Conservation (phyloP, 1,140 invertebrate species). For the Amyelois transitella region DNA sequence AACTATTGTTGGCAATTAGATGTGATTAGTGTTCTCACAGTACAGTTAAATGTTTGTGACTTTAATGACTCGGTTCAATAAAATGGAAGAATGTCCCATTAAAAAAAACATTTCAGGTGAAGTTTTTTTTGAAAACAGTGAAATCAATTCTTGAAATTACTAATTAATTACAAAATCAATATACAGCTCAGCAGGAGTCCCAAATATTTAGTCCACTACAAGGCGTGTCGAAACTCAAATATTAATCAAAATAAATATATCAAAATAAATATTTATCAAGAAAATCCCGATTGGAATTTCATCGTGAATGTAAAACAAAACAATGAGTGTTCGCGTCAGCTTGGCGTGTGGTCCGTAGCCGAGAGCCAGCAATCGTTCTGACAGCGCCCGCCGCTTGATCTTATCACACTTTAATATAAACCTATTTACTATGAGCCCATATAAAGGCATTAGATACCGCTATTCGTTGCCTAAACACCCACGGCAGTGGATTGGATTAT, state of each 20-base stretch:
- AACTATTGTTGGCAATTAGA: too few species aligned
- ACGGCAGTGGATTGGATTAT: too few species aligned
- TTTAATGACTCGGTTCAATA: too few species aligned
- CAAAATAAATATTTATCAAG: background rate
- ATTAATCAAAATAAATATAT: background rate
- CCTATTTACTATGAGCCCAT: conserved; percentile 5
- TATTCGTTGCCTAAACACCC: background rate
- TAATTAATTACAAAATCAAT: too few species aligned
- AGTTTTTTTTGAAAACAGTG: too few species aligned
- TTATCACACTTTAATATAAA: conserved; percentile 36
- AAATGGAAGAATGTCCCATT: too few species aligned
- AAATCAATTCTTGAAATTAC: too few species aligned
- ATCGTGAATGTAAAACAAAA: background rate
- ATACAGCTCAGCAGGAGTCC: too few species aligned
- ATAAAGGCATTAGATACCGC: conserved; percentile 8
- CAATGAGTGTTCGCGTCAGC: conserved; percentile 2
- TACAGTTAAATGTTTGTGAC: too few species aligned
- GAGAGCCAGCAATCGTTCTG: conserved; percentile 41
- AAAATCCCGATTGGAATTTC: background rate
- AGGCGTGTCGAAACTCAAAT: background rate
- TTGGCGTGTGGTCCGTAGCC: conserved; percentile 46
- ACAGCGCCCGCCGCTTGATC: conserved; percentile 41
- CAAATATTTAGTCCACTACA: too few species aligned
- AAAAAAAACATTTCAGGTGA: too few species aligned
- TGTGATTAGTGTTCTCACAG: too few species aligned